A percentile compares a stretch with the other conserved stretches of the same genome.
phyloP scores from a whole-genome alignment of 2,113 vertebrate genomes.

The Serilophus lunatus region DNA sequence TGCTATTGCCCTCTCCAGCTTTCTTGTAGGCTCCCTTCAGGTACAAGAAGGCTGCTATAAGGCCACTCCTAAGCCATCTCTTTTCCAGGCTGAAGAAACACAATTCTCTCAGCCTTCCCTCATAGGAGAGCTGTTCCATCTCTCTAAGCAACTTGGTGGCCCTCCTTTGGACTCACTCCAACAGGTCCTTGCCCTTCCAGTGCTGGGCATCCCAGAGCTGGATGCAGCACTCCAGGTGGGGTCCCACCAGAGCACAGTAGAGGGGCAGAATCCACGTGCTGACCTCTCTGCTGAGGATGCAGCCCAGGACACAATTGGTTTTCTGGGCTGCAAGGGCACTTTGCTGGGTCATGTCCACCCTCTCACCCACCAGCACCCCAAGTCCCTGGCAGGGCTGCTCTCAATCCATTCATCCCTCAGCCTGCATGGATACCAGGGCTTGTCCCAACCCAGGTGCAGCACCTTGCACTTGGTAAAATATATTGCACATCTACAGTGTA shows the following conservation, averaged over 20 bases:
- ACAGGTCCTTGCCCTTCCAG: neutral
- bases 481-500: neutral
- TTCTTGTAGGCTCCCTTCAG: neutral
- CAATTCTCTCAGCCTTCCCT: neutral
- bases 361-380: neutral
- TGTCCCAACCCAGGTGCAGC: neutral
- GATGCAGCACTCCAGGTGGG: neutral
- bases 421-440: neutral
- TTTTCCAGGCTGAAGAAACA: neutral
- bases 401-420: neutral
- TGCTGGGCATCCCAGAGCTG: neutral
- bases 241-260: neutral
- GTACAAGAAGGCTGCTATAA: neutral
- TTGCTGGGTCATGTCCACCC: neutral
- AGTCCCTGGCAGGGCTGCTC: neutral
- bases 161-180: rapidly evolving
- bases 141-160: neutral
- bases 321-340: neutral
- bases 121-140: neutral
- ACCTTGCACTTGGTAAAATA: neutral
- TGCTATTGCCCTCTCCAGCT: neutral
- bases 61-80: neutral
- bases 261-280: neutral
- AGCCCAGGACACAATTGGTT: neutral
- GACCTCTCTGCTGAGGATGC: neutral